Conservation (phyloP, 2,113 vertebrate species). For the Syngnathus typhle region DNA sequence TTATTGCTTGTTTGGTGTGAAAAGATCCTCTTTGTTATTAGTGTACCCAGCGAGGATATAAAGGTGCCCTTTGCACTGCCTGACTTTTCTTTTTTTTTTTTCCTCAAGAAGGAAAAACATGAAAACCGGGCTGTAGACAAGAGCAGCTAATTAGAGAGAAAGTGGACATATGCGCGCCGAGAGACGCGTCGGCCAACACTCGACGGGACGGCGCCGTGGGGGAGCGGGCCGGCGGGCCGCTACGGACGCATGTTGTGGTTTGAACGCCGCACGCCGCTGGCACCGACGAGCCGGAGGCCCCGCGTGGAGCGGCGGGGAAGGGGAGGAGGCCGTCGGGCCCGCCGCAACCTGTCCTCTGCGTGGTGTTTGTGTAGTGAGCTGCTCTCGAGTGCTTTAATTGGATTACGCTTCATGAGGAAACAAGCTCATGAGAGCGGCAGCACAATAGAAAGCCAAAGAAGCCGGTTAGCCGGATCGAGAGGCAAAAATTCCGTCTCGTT, state of each 20-base stretch:
- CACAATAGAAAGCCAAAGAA: slow-evolving; percentile 47
- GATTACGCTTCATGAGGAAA: slow-evolving; percentile 67
- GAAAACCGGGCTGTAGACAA: slow-evolving; percentile 16
- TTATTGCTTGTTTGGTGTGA: slow-evolving; percentile 43
- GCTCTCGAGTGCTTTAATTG: slow-evolving; percentile 65
- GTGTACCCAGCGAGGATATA: slow-evolving; percentile 21
- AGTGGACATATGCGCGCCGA: slow-evolving; percentile 65
- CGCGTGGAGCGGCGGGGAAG: slow-evolving; percentile 32
- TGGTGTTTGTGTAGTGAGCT: slow-evolving; percentile 44
- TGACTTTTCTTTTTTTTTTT: slow-evolving; percentile 20
- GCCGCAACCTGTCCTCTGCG: slow-evolving; percentile 62
- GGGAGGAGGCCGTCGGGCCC: slow-evolving; percentile 44
- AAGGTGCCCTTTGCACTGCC: neutral
- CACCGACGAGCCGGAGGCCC: slow-evolving; percentile 17
- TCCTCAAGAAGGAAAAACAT: slow-evolving; percentile 13
- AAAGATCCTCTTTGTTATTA: slow-evolving; percentile 39
- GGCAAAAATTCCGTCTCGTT: too few species aligned
- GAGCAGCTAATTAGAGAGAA: slow-evolving; percentile 65
- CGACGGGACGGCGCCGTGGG: slow-evolving; percentile 54
- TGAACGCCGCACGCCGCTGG: slow-evolving; percentile 56
- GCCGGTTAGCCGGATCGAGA: too few species aligned
- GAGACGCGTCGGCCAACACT: slow-evolving; percentile 60
- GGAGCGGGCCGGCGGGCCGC: slow-evolving; percentile 42
- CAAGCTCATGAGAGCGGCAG: slow-evolving; percentile 53
- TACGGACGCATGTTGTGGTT: slow-evolving; percentile 65